Percentiles rank a stretch among this genome's conserved stretches.
Evolutionary conservation across 2,888 invertebrate species (phyloP).

Genomic region (Amblyjoppa fuscipennis): DNA sequence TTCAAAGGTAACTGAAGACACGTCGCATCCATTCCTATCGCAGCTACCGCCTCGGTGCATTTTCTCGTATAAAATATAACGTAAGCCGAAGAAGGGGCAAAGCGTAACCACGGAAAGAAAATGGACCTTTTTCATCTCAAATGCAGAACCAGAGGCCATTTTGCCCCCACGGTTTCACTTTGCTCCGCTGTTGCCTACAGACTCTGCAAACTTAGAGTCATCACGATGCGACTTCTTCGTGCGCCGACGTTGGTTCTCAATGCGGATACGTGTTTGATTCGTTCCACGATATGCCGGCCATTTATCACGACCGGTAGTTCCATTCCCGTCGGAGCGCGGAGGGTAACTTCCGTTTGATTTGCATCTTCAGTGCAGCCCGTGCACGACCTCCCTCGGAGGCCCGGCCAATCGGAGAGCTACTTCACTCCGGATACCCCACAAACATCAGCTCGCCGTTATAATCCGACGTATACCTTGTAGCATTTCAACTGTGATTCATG

Average conservation of each 20-base stretch:
- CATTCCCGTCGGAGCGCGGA: background rate
- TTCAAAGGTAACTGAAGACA: background rate
- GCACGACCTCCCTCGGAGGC: background rate
- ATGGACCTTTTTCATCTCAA: no score
- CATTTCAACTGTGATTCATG: constrained; percentile 5
- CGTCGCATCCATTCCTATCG: no score
- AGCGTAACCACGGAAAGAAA: no score
- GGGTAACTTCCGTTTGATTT: constrained; percentile 32
- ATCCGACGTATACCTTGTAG: background rate
- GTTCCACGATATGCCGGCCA: constrained; percentile 13
- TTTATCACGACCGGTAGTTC: constrained; percentile 23
- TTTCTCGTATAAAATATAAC: no score
- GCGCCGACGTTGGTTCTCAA: background rate
- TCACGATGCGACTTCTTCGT: background rate
- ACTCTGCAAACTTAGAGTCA: no score
- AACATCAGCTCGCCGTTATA: background rate
- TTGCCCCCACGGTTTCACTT: background rate
- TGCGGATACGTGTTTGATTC: background rate
- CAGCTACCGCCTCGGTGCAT: no score
- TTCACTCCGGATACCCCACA: background rate
- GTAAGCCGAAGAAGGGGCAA: no score
- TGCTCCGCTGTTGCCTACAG: background rate
- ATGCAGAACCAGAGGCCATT: no score
- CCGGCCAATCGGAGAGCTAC: background rate
- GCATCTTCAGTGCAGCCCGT: constrained; percentile 15